Conservation (phyloP, 2,113 vertebrate genomes). For the Aptenodytes forsteri region DNA sequence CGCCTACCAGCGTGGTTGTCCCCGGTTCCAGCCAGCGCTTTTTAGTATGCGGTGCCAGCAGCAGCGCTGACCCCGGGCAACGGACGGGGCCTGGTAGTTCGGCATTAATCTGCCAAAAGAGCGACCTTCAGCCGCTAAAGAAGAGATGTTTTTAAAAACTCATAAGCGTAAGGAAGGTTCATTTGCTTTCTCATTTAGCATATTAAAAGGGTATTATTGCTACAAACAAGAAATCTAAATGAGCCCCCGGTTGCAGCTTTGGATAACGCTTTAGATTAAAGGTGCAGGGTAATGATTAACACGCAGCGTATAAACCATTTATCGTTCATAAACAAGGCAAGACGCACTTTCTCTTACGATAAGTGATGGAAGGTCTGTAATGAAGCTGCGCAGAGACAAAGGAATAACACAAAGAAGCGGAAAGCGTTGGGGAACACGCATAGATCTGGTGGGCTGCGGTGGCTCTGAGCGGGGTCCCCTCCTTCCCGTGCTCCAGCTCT, state of each 20-base stretch:
- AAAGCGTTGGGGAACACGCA: rapidly evolving
- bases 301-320: not conserved
- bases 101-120: constrained; percentile 44
- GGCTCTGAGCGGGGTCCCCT: not conserved
- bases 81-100: not conserved
- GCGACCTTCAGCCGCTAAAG: constrained; percentile 66
- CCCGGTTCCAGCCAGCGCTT: not conserved
- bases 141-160: constrained; percentile 53
- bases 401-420: rapidly evolving
- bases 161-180: constrained; percentile 42
- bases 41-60: constrained; percentile 25
- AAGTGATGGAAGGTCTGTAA: not conserved
- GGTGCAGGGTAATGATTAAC: constrained; percentile 55
- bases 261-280: constrained; percentile 66
- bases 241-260: constrained; percentile 50
- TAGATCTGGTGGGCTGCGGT: rapidly evolving
- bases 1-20: not conserved
- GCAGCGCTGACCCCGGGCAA: constrained; percentile 25
- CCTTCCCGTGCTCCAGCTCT: not conserved
- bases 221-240: constrained; percentile 74
- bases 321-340: constrained; percentile 29
- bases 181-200: constrained; percentile 71
- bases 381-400: not conserved
- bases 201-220: constrained; percentile 76
- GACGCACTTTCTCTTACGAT: not conserved